Conservation (phyloP, 2,113 vertebrate species). For the Lamprotornis superbus region DNA sequence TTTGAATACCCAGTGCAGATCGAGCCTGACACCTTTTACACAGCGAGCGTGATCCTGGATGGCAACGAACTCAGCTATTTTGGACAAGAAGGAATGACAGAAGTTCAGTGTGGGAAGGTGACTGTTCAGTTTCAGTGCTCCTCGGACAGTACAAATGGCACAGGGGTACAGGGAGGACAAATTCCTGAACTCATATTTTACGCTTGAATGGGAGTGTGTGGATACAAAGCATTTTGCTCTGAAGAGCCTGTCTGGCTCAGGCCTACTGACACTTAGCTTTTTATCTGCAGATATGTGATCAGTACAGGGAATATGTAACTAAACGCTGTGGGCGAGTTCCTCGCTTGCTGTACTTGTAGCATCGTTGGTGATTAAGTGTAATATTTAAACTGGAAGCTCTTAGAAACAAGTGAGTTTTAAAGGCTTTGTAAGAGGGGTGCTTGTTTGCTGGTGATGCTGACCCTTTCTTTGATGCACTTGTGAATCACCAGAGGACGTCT, state of each 20-base stretch:
- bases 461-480: not conserved
- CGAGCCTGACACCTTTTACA: slow-evolving; percentile 96
- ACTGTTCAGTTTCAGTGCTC: slow-evolving; percentile 98
- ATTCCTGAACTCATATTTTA: slow-evolving; percentile 98
- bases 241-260: slow-evolving; percentile 25
- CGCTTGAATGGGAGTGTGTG: slow-evolving; percentile 74
- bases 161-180: slow-evolving; percentile 95
- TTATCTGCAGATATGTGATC: slow-evolving; percentile 54
- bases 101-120: slow-evolving; percentile 96
- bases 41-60: slow-evolving; percentile 93
- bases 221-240: not conserved
- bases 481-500: not conserved
- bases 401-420: slow-evolving; percentile 35
- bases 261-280: slow-evolving; percentile 55
- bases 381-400: slow-evolving; percentile 60
- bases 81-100: slow-evolving; percentile 97
- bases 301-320: slow-evolving; percentile 55
- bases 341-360: slow-evolving; percentile 54
- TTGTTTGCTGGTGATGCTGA: not conserved
- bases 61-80: slow-evolving; percentile 97
- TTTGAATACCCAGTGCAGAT: slow-evolving; percentile 97
- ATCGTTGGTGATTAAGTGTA: slow-evolving; percentile 58
- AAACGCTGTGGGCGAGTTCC: slow-evolving; percentile 47
- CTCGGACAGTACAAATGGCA: slow-evolving; percentile 97
- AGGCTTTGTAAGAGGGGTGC: slow-evolving; percentile 40